Conservation (phyloP, 2,113 vertebrate genomes). For the Ranitomeya variabilis region DNA sequence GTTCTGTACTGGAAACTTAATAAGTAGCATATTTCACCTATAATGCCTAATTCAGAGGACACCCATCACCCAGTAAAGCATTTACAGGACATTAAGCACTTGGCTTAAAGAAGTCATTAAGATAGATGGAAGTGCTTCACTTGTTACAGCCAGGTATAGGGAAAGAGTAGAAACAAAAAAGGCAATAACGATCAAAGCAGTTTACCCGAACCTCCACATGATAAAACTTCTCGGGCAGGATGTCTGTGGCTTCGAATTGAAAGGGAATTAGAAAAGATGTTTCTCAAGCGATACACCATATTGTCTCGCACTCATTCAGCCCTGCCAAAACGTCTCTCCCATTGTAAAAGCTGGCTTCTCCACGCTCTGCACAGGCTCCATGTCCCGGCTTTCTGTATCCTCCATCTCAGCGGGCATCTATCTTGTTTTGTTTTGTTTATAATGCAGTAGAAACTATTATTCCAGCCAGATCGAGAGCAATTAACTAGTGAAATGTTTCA, state of each 20-base stretch:
- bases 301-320: slow-evolving; percentile 25
- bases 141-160: slow-evolving; percentile 13
- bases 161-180: slow-evolving; percentile 4
- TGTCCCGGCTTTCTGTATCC: neutral
- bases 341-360: slow-evolving; percentile 10
- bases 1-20: slow-evolving; percentile 15
- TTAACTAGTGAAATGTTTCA: neutral
- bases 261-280: slow-evolving; percentile 44
- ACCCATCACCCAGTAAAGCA: slow-evolving; percentile 26
- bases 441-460: slow-evolving; percentile 14
- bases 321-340: slow-evolving; percentile 9
- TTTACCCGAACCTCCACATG: slow-evolving; percentile 9
- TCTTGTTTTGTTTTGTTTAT: neutral
- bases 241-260: slow-evolving; percentile 23
- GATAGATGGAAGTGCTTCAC: neutral
- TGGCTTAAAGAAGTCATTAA: slow-evolving; percentile 33
- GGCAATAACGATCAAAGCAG: slow-evolving; percentile 29
- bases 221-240: slow-evolving; percentile 16
- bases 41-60: neutral
- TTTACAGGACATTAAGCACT: slow-evolving; percentile 37
- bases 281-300: slow-evolving; percentile 28
- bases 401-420: slow-evolving; percentile 1
- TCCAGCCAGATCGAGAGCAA: neutral
- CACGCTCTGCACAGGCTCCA: neutral
- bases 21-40: slow-evolving; percentile 20